Conservation (phyloP, 92 coral and sea anemone genomes). For the Porites cylindrica region DNA sequence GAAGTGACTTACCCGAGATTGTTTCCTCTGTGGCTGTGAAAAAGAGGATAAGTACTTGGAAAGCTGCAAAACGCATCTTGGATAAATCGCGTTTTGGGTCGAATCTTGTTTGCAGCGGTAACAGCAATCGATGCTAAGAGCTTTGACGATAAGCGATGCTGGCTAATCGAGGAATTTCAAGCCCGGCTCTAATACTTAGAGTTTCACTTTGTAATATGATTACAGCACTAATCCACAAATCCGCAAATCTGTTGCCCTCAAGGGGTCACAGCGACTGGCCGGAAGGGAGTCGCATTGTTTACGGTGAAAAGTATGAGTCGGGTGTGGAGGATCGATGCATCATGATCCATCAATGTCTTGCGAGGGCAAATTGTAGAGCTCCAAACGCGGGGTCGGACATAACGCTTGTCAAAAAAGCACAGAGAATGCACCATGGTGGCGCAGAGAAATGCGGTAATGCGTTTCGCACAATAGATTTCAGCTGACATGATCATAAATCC, state of each 20-base stretch:
- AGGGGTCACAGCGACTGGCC: slow-evolving; percentile 47
- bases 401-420: slow-evolving; percentile 41
- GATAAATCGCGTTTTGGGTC: neutral
- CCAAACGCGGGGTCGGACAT: slow-evolving; percentile 50
- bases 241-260: slow-evolving; percentile 60
- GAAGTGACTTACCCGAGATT: slow-evolving; percentile 45
- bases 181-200: neutral
- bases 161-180: slow-evolving; percentile 16
- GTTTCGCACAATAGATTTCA: slow-evolving; percentile 2
- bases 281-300: slow-evolving; percentile 61
- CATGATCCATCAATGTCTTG: slow-evolving; percentile 52
- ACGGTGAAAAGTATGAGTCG: slow-evolving; percentile 46
- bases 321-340: slow-evolving; percentile 45
- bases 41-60: slow-evolving; percentile 34
- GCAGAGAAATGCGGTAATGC: slow-evolving; percentile 42
- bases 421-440: slow-evolving; percentile 36
- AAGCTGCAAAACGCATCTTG: slow-evolving; percentile 1
- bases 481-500: slow-evolving; percentile 13
- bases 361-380: slow-evolving; percentile 45
- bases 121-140: neutral
- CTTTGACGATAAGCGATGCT: neutral
- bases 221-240: slow-evolving; percentile 55
- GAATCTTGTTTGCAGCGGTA: too few species aligned
- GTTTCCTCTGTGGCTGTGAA: slow-evolving; percentile 64
- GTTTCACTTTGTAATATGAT: slow-evolving; percentile 55